Conservation (phyloP, 2,797 vertebrate species). For the Pipistrellus pipistrellus region DNA sequence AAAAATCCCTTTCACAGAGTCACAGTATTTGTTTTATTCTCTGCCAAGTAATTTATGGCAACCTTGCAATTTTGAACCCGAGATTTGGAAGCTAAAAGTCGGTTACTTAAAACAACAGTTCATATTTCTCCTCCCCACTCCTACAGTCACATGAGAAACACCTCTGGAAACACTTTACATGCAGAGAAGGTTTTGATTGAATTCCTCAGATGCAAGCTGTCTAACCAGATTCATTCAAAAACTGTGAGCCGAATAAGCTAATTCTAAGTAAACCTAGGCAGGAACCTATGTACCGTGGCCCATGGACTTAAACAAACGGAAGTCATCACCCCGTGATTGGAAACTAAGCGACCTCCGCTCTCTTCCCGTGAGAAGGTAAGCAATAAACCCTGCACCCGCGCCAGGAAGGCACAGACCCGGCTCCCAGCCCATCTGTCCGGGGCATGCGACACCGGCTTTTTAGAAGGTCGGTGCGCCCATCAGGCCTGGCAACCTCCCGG, state of each 20-base stretch:
- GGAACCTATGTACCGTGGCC: neutral
- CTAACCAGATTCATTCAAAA: neutral
- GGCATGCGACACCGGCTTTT: neutral
- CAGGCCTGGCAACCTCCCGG: neutral
- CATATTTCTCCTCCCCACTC: constrained; percentile 28
- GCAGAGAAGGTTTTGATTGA: neutral
- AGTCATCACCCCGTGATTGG: neutral
- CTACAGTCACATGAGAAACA: neutral
- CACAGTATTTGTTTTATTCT: constrained; percentile 48
- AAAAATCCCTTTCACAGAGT: constrained; percentile 29
- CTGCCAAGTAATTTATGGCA: neutral
- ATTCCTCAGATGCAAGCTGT: neutral
- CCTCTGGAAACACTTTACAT: neutral
- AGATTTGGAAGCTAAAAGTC: constrained; percentile 12
- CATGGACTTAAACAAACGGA: neutral
- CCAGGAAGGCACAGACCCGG: neutral
- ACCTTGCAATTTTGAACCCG: neutral
- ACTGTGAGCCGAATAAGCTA: neutral
- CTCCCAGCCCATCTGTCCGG: neutral
- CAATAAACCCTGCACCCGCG: neutral
- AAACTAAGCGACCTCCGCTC: neutral
- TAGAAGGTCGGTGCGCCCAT: neutral
- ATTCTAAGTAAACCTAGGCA: neutral
- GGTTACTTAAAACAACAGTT: constrained; percentile 25
- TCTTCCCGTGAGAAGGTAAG: neutral